These are phyloP conservation scores for Pocillopora verrucosa DNA, from an alignment of 64 coral and sea anemone genomes.

Conservation along the genomic window DNA sequence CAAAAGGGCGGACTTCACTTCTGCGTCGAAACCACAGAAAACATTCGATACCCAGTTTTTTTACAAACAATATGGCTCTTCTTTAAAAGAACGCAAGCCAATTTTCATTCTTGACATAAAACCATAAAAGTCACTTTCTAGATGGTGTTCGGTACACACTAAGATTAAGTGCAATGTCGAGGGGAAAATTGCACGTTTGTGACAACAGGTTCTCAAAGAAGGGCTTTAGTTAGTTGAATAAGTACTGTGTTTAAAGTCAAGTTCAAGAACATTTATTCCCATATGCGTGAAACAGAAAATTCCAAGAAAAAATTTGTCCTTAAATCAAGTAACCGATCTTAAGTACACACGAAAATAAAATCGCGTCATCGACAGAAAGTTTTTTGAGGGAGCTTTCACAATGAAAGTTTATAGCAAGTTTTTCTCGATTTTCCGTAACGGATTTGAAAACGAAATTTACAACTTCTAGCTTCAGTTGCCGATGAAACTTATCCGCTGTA, in stretches of 20 bases:
- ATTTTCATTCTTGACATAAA: not conserved
- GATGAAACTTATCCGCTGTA: too few relatives aligned
- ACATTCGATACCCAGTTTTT: not conserved
- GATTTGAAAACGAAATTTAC: not conserved
- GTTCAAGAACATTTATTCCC: not conserved
- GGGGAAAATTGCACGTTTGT: not conserved
- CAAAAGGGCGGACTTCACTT: not conserved
- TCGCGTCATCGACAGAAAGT: not conserved
- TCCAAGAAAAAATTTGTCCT: not conserved
- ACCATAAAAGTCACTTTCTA: not conserved
- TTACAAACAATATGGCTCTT: not conserved
- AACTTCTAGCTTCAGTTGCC: not conserved
- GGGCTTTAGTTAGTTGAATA: not conserved
- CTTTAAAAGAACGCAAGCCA: not conserved
- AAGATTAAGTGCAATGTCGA: not conserved
- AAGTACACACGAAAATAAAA: not conserved
- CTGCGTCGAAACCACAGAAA: constrained; percentile 17
- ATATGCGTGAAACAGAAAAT: not conserved
- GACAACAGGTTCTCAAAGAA: constrained; percentile 5
- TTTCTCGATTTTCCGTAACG: too few relatives aligned
- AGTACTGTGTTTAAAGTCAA: not conserved
- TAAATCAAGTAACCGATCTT: not conserved
- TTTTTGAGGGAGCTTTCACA: not conserved
- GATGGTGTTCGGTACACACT: not conserved
- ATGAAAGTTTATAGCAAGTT: too few relatives aligned